Base-by-base conservation (phyloP, 2,113 vertebrate genomes). In the Sigmodon hispidus region DNA sequence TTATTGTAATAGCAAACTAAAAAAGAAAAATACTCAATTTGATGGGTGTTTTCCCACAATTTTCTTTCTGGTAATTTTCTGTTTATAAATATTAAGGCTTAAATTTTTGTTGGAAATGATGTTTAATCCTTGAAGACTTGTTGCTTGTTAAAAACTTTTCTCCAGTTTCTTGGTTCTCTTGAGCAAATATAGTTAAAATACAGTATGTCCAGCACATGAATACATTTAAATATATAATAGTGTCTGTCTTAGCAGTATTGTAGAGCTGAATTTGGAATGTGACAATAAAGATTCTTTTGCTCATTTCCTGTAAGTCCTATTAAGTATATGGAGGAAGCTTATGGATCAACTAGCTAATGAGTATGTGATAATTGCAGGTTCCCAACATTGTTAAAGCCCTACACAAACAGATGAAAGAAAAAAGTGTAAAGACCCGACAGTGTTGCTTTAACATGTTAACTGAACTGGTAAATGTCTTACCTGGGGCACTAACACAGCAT, bases 361-460 rank as follows among this genome's bases (percentile, higher is more conserved):
- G 48, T 97, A 0, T 98, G 16, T 98, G 43, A 94, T 98, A 92
- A 95, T 98, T 98, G 69, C 98, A 99, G 99, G 99, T 99, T 86
- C 99, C 99, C 86, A 99, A 99, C 98, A 99, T 99, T 88, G 99
- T 99, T 77, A 99, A 99, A 98, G 99, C 99, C 29, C 98, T 99
- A 91, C 99, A 99, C 98, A 99, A 99, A 97, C 99, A 99, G 98
- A 99, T 99, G 99, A 99, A 99, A 98, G 99, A 99, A 98, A 99
- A 99, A 96, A 99, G 99, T 76, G 99, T 99, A 91, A 99, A 99
- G 98, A 99, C 99, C 3, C 99, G 99, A 79, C 99, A 99, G 98
- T 99, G 99, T 97, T 99, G 99, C 97, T 99, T 99, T 98, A 99
- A 99, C 98, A 99, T 99, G 99, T 98, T 99, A 98, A 99, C 99